Percentiles rank a stretch among this genome's conserved stretches.
Conservation (phyloP, 2,797 vertebrate species). For the Staurois parvus region DNA sequence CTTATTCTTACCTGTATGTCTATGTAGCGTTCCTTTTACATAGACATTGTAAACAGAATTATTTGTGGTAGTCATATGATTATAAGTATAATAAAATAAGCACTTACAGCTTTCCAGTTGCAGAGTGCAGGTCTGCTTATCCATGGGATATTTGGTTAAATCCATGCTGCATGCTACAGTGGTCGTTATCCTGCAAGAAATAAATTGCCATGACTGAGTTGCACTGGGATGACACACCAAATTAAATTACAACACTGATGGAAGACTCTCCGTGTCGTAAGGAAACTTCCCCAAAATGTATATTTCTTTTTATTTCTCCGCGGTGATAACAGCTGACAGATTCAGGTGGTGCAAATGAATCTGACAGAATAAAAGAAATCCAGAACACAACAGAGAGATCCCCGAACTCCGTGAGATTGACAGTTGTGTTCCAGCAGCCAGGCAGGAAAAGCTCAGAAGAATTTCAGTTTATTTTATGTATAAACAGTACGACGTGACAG, state of each 20-base stretch:
- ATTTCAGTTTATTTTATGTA: not conserved
- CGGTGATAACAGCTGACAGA: not conserved
- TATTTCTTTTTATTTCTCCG: not conserved
- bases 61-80: not conserved
- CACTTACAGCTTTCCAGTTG: conserved; percentile 93
- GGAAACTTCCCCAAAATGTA: not conserved
- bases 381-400: not conserved
- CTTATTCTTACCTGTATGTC: no score
- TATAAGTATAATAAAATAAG: not conserved
- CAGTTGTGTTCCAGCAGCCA: not conserved
- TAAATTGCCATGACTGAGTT: conserved; percentile 35
- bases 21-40: no score
- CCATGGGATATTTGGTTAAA: conserved; percentile 93
- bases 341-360: not conserved
- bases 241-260: not conserved
- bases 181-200: conserved; percentile 78
- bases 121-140: conserved; percentile 90
- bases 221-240: not conserved
- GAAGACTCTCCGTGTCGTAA: not conserved
- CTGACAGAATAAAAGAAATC: not conserved
- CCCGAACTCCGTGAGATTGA: not conserved
- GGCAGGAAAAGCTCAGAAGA: not conserved
- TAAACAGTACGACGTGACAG: not conserved
- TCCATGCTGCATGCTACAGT: conserved; percentile 95
- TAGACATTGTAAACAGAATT: not conserved